phyloP scores from a whole-genome alignment of 2,113 vertebrate genomes.

The Pycnonotus jocosus region DNA sequence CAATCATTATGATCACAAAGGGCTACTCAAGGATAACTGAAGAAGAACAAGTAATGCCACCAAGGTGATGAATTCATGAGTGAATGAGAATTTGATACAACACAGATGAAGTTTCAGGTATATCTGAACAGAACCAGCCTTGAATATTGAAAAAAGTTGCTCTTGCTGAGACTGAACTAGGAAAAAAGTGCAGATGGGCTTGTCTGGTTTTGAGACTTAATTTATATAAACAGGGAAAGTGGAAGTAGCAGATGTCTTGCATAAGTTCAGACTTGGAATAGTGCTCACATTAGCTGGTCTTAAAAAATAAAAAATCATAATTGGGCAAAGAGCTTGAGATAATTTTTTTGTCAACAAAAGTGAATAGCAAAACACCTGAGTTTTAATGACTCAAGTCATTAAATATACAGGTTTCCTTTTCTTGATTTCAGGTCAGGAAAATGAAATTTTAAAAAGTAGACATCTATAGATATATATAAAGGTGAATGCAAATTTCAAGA shows the following conservation, averaged over 20 bases:
- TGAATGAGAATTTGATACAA: not conserved
- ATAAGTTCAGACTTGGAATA: not conserved
- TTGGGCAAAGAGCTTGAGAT: not conserved
- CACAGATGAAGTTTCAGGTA: not conserved
- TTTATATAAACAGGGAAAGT: not conserved
- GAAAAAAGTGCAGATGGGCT: not conserved
- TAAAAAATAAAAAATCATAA: not conserved
- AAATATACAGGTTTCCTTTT: not conserved
- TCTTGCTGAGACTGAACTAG: not conserved
- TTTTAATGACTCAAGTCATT: not conserved
- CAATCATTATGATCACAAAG: constrained; percentile 44
- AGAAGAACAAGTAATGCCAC: not conserved
- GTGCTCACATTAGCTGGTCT: not conserved
- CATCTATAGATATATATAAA: not conserved
- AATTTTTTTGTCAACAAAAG: not conserved
- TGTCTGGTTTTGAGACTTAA: not conserved
- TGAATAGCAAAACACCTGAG: not conserved
- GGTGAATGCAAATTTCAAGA: not conserved
- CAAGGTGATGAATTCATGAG: constrained; percentile 5
- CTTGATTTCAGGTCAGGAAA: not conserved
- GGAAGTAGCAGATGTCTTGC: not conserved
- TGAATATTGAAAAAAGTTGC: not conserved
- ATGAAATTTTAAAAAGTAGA: not conserved
- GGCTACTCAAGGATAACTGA: constrained; percentile 25
- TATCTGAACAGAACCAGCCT: not conserved